Evolutionary conservation across 2,888 invertebrate genomes (phyloP), one percentile per base, ranked within the genome.

Genomic region (Agrochola litura): DNA sequence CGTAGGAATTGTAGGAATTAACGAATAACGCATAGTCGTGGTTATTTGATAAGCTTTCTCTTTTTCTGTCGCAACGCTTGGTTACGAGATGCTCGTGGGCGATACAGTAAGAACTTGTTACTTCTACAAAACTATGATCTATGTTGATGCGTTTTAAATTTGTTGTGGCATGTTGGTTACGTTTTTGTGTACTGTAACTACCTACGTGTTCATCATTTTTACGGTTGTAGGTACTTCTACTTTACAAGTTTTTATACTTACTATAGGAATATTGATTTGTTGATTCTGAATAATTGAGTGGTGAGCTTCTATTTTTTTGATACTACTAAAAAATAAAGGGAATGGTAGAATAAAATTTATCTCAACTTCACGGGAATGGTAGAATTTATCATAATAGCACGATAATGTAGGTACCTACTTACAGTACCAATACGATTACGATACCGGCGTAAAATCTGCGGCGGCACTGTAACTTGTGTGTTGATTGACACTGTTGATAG

Each of bases 31-130:
- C 77, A 73, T 72, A 83, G 68, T 71, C 63, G 61, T 71, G 76
- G 83, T 65, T 82, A 76, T 87, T 88, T 81, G 83, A 83, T 89
- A 80, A 80, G 72, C 89, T 87, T 87, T 87, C 87, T 89, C 89
- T 87, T 85, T 88, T 85, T 83, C 43, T 84, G 78, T 77, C 68
- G 79, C 67, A 83, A 86, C 65, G 25, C 67, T 60, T 22, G 49
- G 69, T 73, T 73, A 85, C 83, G 60, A 77, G 67, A 69, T 79
- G 37, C 71, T 79, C n/a, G 84, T 75, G 83, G 71, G 71, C 71
- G 83, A 86, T 74, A 46, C 19, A 52, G 54, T 60, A 60, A 58
- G 19, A 86, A 79, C 65, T 60, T 66, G 69, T 71, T 74, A 49
- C 68, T 77, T 79, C 63, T 61, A 70, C 69, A 72, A 78, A 72